Percentiles rank a stretch among this genome's conserved stretches.
Conservation (phyloP, 2,888 invertebrate genomes). For the Tortricodes alternella region DNA sequence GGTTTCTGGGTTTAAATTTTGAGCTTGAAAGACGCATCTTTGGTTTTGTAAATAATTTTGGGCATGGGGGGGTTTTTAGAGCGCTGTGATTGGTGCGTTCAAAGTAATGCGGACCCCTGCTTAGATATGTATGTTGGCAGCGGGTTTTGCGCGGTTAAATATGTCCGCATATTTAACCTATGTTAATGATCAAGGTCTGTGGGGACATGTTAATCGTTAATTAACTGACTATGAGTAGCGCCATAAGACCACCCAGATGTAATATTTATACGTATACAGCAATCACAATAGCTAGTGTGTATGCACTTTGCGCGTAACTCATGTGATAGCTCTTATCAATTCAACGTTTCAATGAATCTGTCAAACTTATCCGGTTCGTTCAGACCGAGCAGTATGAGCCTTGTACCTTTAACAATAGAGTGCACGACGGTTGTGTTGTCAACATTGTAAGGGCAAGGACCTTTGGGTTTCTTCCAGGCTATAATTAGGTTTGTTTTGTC, state of each 20-base stretch:
- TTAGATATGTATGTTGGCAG: too few species aligned
- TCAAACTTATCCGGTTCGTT: neutral
- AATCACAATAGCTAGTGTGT: conserved; percentile 6
- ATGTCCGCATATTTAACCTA: too few species aligned
- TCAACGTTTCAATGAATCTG: conserved; percentile 46
- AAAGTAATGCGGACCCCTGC: too few species aligned
- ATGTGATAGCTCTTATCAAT: conserved; percentile 34
- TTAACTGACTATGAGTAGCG: too few species aligned
- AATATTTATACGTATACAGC: conserved; percentile 11
- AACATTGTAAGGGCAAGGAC: conserved; percentile 40
- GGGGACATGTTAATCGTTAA: too few species aligned
- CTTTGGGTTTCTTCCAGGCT: conserved; percentile 49
- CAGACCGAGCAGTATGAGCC: neutral
- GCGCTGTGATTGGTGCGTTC: too few species aligned
- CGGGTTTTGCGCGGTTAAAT: too few species aligned
- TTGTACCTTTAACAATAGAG: neutral
- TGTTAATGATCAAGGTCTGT: too few species aligned
- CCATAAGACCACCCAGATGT: conserved; percentile 26
- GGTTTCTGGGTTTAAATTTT: too few species aligned
- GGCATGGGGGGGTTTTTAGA: too few species aligned
- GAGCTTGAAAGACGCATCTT: too few species aligned
- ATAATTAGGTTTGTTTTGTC: conserved; percentile 21
- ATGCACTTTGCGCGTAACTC: conserved; percentile 36
- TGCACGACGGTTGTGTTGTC: neutral
- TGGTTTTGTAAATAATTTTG: too few species aligned